phyloP scores from a whole-genome alignment of 2,113 vertebrate species.

The Gallinago media region DNA sequence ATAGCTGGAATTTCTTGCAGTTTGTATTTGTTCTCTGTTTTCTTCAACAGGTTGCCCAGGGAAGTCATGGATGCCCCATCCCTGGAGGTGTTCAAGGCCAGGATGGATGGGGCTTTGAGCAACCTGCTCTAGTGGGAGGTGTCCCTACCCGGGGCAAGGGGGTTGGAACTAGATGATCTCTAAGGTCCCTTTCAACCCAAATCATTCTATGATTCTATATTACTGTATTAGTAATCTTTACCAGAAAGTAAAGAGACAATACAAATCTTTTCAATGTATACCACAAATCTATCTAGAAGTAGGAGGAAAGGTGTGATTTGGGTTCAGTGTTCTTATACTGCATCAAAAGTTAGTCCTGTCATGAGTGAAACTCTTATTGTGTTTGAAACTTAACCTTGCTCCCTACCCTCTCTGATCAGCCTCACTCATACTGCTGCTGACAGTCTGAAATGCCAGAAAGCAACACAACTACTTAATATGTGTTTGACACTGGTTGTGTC shows the following conservation, averaged over 20 bases:
- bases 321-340: not conserved
- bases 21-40: not conserved
- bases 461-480: not conserved
- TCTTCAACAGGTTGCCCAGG: not conserved
- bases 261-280: not conserved
- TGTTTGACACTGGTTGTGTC: not conserved
- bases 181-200: too few species aligned
- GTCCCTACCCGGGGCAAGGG: too few species aligned
- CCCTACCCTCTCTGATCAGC: fast-evolving
- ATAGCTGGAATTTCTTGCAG: not conserved
- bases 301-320: not conserved
- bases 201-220: not conserved
- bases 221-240: not conserved
- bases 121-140: too few species aligned
- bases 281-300: not conserved
- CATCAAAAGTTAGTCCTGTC: not conserved
- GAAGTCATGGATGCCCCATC: too few species aligned
- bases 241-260: not conserved
- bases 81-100: too few species aligned
- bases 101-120: too few species aligned
- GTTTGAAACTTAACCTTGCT: not conserved
- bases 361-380: not conserved
- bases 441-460: not conserved
- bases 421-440: fast-evolving
- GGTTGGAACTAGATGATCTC: too few species aligned